Evolutionary conservation across 2,888 invertebrate species (phyloP).

Genomic region (Aleiodes leptofemur): DNA sequence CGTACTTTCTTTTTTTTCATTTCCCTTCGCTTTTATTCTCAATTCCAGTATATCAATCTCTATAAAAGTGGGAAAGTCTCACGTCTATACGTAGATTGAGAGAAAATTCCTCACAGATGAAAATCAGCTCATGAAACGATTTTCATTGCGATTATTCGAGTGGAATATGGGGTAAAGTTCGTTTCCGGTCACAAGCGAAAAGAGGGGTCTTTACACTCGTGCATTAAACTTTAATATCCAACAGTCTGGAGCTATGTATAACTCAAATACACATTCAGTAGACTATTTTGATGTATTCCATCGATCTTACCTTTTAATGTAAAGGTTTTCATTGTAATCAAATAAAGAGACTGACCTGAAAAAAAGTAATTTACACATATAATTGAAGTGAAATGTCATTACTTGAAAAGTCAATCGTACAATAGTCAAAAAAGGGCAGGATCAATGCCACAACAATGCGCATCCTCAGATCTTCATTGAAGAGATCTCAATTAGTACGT

Average conservation of each 20-base stretch:
- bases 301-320: not conserved
- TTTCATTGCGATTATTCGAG: conserved; percentile 34
- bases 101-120: conserved; percentile 14
- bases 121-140: conserved; percentile 9
- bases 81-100: not conserved
- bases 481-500: too few species aligned
- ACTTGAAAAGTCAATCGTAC: too few species aligned
- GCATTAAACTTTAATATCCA: conserved; percentile 59
- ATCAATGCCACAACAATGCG: too few species aligned
- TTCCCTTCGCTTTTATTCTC: conserved; percentile 22
- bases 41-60: conserved; percentile 8
- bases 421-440: too few species aligned
- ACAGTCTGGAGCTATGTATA: conserved; percentile 45
- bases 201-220: conserved; percentile 55
- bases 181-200: conserved; percentile 56
- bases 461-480: too few species aligned
- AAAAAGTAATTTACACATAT: too few species aligned
- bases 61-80: not conserved
- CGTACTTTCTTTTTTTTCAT: conserved; percentile 20
- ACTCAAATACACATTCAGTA: not conserved
- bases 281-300: conserved; percentile 35
- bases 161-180: conserved; percentile 61
- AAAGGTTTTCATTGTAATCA: too few species aligned
- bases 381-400: too few species aligned
- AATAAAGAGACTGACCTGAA: too few species aligned